Evolutionary conservation across 2,888 invertebrate genomes (phyloP).

Genomic region (Tiliacea aurago): DNA sequence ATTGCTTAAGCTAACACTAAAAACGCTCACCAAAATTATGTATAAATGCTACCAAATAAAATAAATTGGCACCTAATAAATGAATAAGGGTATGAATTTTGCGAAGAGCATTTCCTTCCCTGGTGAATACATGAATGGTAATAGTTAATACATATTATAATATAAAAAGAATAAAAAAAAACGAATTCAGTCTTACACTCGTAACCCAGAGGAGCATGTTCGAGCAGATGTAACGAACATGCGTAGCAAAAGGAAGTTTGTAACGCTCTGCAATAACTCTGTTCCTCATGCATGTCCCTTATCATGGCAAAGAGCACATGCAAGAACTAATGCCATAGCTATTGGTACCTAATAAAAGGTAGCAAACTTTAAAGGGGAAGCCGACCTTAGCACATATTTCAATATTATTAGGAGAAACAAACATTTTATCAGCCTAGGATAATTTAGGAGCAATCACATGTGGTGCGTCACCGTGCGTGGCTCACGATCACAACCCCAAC

Average conservation of each 20-base stretch:
- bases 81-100: background rate
- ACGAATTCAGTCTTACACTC: too few species aligned
- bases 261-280: background rate
- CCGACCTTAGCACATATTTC: background rate
- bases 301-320: background rate
- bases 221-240: background rate
- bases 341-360: background rate
- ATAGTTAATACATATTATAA: background rate
- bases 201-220: background rate
- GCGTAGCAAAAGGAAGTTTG: background rate
- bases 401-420: slow-evolving; percentile 7
- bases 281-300: background rate
- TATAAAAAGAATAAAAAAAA: background rate
- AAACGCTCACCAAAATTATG: background rate
- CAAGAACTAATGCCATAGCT: background rate
- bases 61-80: background rate
- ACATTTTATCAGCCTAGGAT: background rate
- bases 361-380: background rate
- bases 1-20: background rate
- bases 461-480: too few species aligned
- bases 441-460: background rate
- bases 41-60: background rate
- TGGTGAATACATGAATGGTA: background rate
- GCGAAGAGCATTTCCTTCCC: background rate
- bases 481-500: background rate